Evolutionary conservation across 2,797 vertebrate species (phyloP), one percentile per base, ranked within the genome.

Genomic region (Eremophila alpestris): DNA sequence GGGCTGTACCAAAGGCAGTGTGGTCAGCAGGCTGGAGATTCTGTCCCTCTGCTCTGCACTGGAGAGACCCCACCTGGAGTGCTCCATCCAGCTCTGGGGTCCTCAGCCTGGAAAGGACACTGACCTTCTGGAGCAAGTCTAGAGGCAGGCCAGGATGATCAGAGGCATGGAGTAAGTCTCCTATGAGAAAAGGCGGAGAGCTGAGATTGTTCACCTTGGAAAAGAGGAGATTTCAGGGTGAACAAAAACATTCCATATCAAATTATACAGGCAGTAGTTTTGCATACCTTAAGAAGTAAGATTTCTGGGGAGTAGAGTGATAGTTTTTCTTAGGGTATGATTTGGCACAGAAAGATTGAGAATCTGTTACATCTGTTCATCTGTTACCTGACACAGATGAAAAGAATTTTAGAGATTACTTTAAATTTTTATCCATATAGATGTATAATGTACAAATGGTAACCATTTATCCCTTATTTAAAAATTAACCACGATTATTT

Each of bases 371-470:
- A 38, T 38, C 38, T 38, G 38, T 38, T 38, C 9, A 38, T 38
- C 38, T 38, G 38, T 38, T 38, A 27, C 7, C 23, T 38, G 30
- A 54, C 29, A 49, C 14, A 73, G 46, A 64, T 56, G 15, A 71
- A 26, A 83, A 48, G n/a, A 82, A 5, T 0, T 40, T 74, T 29
- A 45, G 34, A 56, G 8, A 75, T 60, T 41, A 13, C 65, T 75
- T 87, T 81, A 64, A 60, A 54, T 54, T 60, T 55, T 41, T 14
- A 36, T 55, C 5, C 4, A 18, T n/a, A 52, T 19, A 65, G 11
- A 32, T 11, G 5, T 23, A 56, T 3, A 21, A 13, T 10, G 2
- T 26, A 32, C 18, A 49, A 43, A 74, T 0, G 0, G 19, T 32
- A 26, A 16, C 19, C 20, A 9, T 48, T 84, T 48, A 13, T 77